A percentile compares a stretch with the other conserved stretches of the same genome.
These are phyloP conservation scores for Furnarius figulus DNA, from an alignment of 2,113 vertebrate genomes.

Conservation along the genomic window DNA sequence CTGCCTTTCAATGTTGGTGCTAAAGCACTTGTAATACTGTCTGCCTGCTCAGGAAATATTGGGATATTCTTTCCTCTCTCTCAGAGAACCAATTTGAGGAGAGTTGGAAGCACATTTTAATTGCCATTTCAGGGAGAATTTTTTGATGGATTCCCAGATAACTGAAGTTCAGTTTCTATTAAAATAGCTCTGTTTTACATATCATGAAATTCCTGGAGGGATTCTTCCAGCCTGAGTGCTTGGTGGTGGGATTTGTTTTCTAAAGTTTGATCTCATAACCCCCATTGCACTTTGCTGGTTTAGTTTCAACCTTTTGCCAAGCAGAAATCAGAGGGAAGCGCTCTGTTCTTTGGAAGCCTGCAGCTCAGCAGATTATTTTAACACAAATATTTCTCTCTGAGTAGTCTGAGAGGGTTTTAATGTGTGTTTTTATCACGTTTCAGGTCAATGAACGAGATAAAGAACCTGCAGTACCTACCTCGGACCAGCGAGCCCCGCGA, in stretches of 20 bases:
- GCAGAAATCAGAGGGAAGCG: not conserved
- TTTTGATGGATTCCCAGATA: not conserved
- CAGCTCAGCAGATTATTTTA: not conserved
- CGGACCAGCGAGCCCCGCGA: conserved; percentile 94
- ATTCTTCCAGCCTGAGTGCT: not conserved
- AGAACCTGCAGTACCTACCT: conserved; percentile 97
- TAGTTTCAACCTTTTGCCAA: not conserved
- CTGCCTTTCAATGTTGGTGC: not conserved
- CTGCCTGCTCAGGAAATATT: not conserved
- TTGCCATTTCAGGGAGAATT: not conserved
- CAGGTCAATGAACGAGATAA: conserved; percentile 97
- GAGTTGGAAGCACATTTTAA: not conserved
- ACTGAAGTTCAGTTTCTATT: not conserved
- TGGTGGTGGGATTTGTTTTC: not conserved
- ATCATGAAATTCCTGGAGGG: not conserved
- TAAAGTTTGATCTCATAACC: not conserved
- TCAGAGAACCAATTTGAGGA: not conserved
- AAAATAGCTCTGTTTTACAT: not conserved
- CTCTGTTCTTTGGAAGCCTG: not conserved
- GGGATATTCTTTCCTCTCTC: not conserved
- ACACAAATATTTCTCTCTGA: not conserved
- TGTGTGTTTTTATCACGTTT: not conserved
- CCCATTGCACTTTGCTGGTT: not conserved
- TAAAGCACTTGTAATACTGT: not conserved
- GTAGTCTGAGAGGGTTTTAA: not conserved